Percentiles rank a stretch among this genome's conserved stretches.
Evolutionary conservation across 2,113 vertebrate species (phyloP).

Genomic region (Smithornis capensis): DNA sequence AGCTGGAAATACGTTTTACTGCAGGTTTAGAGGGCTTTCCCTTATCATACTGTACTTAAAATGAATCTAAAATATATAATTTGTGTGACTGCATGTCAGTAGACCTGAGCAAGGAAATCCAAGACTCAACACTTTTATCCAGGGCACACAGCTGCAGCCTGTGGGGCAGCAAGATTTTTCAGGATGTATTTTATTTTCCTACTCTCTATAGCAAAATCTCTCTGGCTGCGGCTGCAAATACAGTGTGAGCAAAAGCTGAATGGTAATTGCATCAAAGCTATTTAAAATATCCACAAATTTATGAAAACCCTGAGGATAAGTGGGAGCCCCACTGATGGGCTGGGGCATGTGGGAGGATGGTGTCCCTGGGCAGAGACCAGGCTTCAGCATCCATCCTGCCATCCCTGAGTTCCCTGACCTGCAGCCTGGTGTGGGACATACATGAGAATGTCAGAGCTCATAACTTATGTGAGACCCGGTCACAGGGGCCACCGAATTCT

Average conservation of each 20-base stretch:
- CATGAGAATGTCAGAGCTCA: background rate
- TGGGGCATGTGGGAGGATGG: accelerated
- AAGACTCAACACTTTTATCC: background rate
- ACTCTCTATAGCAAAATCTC: background rate
- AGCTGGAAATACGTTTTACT: background rate
- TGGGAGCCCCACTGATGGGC: accelerated
- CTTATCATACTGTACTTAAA: background rate
- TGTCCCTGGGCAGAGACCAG: accelerated
- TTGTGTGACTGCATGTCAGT: background rate
- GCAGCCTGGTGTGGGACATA: background rate
- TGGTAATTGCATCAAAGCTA: accelerated
- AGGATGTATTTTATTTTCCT: background rate
- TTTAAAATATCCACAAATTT: background rate
- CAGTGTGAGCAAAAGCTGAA: background rate
- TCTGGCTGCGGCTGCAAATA: background rate
- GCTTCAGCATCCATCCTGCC: accelerated
- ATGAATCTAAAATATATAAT: background rate
- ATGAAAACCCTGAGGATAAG: background rate
- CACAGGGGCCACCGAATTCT: background rate
- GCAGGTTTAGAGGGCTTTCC: background rate
- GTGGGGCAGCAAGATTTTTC: accelerated
- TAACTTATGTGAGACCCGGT: background rate
- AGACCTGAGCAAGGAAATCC: background rate
- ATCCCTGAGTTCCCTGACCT: background rate
- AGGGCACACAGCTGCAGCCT: background rate